A percentile compares a stretch with the other conserved stretches of the same genome.
Evolutionary conservation across 2,888 invertebrate species (phyloP).

Genomic region (Drosophila mettleri): DNA sequence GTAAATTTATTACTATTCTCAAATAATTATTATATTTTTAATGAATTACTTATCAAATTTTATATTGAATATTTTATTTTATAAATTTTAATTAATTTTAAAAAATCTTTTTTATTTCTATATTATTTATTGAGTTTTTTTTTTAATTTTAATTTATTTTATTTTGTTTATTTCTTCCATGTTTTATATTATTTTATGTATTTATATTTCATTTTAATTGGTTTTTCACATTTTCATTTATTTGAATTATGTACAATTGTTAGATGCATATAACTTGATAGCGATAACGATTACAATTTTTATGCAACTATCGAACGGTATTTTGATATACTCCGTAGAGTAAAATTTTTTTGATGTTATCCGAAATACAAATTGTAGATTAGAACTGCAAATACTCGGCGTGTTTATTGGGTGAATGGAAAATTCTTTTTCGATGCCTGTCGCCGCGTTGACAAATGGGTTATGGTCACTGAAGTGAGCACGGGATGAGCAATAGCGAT

Average conservation of each 20-base stretch:
- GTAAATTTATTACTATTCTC: no score
- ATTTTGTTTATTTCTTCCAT: neutral
- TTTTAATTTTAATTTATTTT: neutral
- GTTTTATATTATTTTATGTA: neutral
- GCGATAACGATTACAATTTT: no score
- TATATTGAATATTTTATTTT: no score
- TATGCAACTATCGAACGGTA: no score
- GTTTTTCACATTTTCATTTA: neutral
- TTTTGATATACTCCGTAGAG: no score
- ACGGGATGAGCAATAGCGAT: neutral
- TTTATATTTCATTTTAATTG: neutral
- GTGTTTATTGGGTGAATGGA: neutral
- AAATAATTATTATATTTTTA: no score
- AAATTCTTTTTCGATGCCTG: neutral
- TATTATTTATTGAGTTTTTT: neutral
- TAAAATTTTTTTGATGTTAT: no score
- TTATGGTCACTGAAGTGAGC: slow-evolving; percentile 2
- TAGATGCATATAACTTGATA: no score
- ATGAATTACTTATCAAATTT: no score
- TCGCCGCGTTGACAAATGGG: slow-evolving; percentile 3
- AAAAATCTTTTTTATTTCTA: neutral
- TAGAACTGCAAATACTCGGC: neutral
- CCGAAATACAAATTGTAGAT: no score
- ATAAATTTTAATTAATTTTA: no score
- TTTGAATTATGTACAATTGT: no score